Evolutionary conservation across 2,113 vertebrate species (phyloP), one percentile per base, ranked within the genome.

Genomic region (Dicentrarchus labrax): DNA sequence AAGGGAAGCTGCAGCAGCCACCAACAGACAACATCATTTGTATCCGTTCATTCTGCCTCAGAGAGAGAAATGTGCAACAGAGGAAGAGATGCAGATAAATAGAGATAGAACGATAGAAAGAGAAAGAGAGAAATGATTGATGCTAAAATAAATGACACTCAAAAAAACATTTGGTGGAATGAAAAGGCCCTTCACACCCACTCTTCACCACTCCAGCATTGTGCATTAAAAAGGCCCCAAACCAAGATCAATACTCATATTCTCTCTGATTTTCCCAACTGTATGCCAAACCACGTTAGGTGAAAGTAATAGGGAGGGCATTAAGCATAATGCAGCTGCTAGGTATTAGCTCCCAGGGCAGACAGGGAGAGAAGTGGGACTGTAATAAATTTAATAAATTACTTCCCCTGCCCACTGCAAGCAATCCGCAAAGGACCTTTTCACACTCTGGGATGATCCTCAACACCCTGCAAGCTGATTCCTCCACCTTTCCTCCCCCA

Each of bases 261-360:
- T 87, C 66, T 76, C 56, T 83, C 67, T 79, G 78, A 92, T 90
- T 90, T 86, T 65, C 89, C 88, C 66, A 71, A 90, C 82, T 82
- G 88, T 84, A 80, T 91, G 83, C 83, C 83, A 90, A 87, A 91
- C 76, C 89, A 88, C 4, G 69, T 91, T 86, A 82, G 83, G 69
- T 76, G 61, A 78, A 86, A 84, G 85, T 72, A 81, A 91, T 87
- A 68, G 72, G 70, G 48, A 72, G 82, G 85, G 82, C 70, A 86
- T 92, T 88, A 91, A 82, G 75, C 80, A 83, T 87, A 86, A 90
- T 92, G 89, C 78, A 87, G 80, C 85, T 59, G 78, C 73, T 81
- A 59, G 73, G 85, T 68, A 67, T 84, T 80, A 69, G 82, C 81
- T 90, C 65, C 72, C 45, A 50, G 53, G 80, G 77, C 71, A 86